Percentiles rank a stretch among this genome's conserved stretches.
Evolutionary conservation across 2,113 vertebrate genomes (phyloP).

Genomic region (Apodemus speciosus): DNA sequence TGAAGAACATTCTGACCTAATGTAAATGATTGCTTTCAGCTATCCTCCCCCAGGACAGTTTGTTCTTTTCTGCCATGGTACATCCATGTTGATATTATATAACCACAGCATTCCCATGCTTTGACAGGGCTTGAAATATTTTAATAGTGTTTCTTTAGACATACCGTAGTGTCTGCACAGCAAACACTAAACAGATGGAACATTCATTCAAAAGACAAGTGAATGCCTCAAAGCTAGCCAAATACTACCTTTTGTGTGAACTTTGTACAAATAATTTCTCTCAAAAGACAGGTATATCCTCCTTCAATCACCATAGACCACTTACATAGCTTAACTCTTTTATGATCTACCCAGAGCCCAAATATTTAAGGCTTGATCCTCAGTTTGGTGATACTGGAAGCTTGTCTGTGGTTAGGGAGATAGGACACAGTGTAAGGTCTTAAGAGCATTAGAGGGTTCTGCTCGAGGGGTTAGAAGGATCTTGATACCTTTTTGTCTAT

Average conservation of each 20-base stretch:
- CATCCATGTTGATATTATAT: not conserved
- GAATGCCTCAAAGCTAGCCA: not conserved
- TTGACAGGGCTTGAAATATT: not conserved
- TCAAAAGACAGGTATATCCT: not conserved
- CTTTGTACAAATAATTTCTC: not conserved
- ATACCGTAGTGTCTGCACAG: not conserved
- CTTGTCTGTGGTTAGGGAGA: not conserved
- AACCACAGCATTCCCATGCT: not conserved
- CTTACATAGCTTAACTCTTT: too few relatives aligned
- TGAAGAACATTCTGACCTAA: not conserved
- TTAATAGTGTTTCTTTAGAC: not conserved
- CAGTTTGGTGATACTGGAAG: not conserved
- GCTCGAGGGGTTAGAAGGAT: accelerated
- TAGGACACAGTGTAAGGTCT: not conserved
- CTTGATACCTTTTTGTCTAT: accelerated
- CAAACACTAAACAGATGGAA: not conserved
- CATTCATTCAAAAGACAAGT: not conserved
- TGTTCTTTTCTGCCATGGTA: not conserved
- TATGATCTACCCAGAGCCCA: not conserved
- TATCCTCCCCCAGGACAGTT: not conserved
- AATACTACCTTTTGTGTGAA: not conserved
- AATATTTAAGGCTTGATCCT: not conserved
- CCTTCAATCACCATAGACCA: not conserved
- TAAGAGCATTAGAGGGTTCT: accelerated
- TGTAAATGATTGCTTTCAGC: not conserved